A percentile compares a stretch with the other conserved stretches of the same genome.
Evolutionary conservation across 2,888 invertebrate genomes (phyloP).

Genomic region (Steinernema carpocapsae): DNA sequence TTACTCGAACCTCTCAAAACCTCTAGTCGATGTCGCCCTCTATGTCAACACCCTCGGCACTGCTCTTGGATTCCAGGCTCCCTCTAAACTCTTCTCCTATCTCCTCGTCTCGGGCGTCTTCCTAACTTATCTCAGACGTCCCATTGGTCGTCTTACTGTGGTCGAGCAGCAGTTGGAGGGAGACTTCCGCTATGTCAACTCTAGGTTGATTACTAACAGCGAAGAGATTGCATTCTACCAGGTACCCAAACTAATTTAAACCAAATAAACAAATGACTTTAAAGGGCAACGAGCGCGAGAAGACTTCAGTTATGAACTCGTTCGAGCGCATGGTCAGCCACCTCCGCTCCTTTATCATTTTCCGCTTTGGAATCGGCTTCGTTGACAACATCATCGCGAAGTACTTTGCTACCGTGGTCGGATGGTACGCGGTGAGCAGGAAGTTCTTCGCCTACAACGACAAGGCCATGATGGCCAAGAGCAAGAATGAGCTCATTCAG

Average conservation of each 20-base stretch:
- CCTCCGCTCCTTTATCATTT: slow-evolving; percentile 52
- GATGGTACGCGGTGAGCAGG: slow-evolving; percentile 90
- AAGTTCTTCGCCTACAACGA: slow-evolving; percentile 84
- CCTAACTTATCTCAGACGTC: slow-evolving; percentile 75
- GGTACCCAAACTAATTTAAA: slow-evolving; percentile 41
- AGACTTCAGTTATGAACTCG: slow-evolving; percentile 83
- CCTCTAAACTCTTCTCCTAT: slow-evolving; percentile 85
- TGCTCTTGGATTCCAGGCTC: slow-evolving; percentile 85
- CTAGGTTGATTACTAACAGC: slow-evolving; percentile 91
- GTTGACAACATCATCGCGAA: slow-evolving; percentile 94
- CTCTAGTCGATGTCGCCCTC: slow-evolving; percentile 88
- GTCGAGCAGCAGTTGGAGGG: slow-evolving; percentile 96
- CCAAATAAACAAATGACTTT: slow-evolving; percentile 19
- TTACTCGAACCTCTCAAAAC: slow-evolving; percentile 94
- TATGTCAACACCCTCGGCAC: slow-evolving; percentile 88
- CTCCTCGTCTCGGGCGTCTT: slow-evolving; percentile 84
- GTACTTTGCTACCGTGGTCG: slow-evolving; percentile 93
- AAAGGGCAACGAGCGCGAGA: slow-evolving; percentile 78
- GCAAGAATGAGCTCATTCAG: slow-evolving; percentile 82
- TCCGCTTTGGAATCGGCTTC: slow-evolving; percentile 79
- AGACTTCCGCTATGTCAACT: slow-evolving; percentile 94
- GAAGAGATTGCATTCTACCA: slow-evolving; percentile 84
- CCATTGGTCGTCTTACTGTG: slow-evolving; percentile 81
- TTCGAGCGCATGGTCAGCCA: slow-evolving; percentile 80
- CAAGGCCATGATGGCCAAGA: slow-evolving; percentile 78